Conservation (phyloP, 2,888 invertebrate species). For the Pasiphila rectangulata region DNA sequence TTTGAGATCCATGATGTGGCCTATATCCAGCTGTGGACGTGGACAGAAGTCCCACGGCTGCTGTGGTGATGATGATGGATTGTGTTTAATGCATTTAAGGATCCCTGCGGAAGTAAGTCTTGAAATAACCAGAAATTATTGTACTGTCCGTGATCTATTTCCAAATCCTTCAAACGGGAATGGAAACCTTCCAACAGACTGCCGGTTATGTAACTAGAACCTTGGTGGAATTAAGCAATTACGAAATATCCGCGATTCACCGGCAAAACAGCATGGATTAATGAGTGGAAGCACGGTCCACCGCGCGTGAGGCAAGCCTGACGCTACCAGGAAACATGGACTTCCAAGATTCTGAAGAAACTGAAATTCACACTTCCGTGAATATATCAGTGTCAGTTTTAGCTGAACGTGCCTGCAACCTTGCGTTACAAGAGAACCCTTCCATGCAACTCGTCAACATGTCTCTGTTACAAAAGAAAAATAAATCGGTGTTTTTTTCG, state of each 20-base stretch:
- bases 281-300: slow-evolving; percentile 67
- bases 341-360: slow-evolving; percentile 4
- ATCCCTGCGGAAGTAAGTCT: too few relatives aligned
- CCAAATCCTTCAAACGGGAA: slow-evolving; percentile 8
- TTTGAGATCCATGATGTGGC: too few relatives aligned
- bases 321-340: slow-evolving; percentile 55
- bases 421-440: too few relatives aligned
- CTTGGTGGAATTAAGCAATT: slow-evolving; percentile 50
- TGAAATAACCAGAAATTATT: neutral
- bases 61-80: too few relatives aligned
- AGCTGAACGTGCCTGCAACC: too few relatives aligned
- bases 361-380: slow-evolving; percentile 4
- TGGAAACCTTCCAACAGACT: slow-evolving; percentile 15
- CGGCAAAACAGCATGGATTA: slow-evolving; percentile 42
- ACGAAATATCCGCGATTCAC: slow-evolving; percentile 44
- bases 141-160: neutral
- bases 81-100: too few relatives aligned
- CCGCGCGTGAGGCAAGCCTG: slow-evolving; percentile 50
- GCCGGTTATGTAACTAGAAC: slow-evolving; percentile 33
- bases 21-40: too few relatives aligned
- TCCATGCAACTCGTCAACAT: too few relatives aligned
- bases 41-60: too few relatives aligned
- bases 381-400: slow-evolving; percentile 7
- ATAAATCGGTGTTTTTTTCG: too few relatives aligned
- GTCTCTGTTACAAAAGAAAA: too few relatives aligned